Percentiles rank a stretch among this genome's conserved stretches.
Conservation (phyloP, 2,797 vertebrate species). For the Rhinophrynus dorsalis region DNA sequence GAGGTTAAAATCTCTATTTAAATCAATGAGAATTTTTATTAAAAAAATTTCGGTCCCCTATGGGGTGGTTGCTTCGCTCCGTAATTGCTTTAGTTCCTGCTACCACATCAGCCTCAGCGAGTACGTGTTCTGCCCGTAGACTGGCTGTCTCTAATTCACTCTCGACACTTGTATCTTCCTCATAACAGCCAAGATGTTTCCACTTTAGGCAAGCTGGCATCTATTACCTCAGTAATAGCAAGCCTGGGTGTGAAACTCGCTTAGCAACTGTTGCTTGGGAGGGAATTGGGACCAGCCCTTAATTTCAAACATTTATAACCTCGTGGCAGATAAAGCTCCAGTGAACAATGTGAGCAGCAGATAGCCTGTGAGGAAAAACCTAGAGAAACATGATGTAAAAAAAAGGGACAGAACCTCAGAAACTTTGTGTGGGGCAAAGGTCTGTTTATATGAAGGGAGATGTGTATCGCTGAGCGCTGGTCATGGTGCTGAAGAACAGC, state of each 20-base stretch:
- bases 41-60: no score
- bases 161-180: neutral
- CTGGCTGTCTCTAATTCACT: constrained; percentile 12
- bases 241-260: constrained; percentile 59
- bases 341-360: constrained; percentile 11
- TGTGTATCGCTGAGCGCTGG: neutral
- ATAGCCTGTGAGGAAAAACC: constrained; percentile 15
- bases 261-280: constrained; percentile 70
- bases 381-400: neutral
- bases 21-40: no score
- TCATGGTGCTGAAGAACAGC: neutral
- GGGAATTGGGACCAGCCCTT: constrained; percentile 67
- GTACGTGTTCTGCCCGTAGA: neutral
- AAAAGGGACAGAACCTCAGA: neutral
- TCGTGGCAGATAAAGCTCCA: constrained; percentile 48
- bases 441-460: neutral
- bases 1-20: no score
- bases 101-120: no score
- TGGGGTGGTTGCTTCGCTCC: no score
- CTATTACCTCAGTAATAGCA: constrained; percentile 52
- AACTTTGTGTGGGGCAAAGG: neutral
- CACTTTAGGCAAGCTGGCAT: constrained; percentile 34
- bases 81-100: no score
- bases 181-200: constrained; percentile 17
- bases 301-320: constrained; percentile 65